phyloP scores from a whole-genome alignment of 2,113 vertebrate species.

The Miniopterus natalensis region DNA sequence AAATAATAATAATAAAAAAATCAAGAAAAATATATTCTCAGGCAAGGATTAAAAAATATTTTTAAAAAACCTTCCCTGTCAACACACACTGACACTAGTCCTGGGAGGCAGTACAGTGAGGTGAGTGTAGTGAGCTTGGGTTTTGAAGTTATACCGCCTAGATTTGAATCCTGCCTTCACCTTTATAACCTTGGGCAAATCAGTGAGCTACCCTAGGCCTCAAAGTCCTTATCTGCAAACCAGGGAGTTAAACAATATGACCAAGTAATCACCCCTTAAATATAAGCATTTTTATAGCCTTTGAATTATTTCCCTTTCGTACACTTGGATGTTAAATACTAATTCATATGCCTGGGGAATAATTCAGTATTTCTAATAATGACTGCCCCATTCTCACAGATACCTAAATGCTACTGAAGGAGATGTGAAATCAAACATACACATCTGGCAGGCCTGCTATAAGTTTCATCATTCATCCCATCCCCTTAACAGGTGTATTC shows the following conservation, averaged over 20 bases:
- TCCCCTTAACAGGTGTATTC: background rate
- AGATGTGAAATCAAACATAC: background rate
- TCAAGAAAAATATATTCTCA: background rate
- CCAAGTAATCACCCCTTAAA: background rate
- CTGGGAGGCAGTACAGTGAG: background rate
- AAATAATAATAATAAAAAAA: too few species aligned
- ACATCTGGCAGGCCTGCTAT: background rate
- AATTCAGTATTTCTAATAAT: slow-evolving; percentile 52
- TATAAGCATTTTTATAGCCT: background rate
- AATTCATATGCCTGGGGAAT: slow-evolving; percentile 8
- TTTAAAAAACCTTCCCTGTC: background rate
- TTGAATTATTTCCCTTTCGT: slow-evolving; percentile 31
- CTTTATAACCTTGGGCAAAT: background rate
- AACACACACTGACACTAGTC: background rate
- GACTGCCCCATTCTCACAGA: background rate
- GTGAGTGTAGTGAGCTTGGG: background rate
- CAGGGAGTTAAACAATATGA: background rate
- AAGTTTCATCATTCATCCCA: slow-evolving; percentile 1
- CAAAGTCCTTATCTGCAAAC: background rate
- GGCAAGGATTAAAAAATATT: background rate
- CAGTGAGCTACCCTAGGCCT: background rate
- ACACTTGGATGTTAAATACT: background rate
- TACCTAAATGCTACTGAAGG: background rate
- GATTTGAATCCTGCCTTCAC: background rate
- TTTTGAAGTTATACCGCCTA: background rate